Conservation (phyloP, 2,888 invertebrate species). For the Andrena flavipes region DNA sequence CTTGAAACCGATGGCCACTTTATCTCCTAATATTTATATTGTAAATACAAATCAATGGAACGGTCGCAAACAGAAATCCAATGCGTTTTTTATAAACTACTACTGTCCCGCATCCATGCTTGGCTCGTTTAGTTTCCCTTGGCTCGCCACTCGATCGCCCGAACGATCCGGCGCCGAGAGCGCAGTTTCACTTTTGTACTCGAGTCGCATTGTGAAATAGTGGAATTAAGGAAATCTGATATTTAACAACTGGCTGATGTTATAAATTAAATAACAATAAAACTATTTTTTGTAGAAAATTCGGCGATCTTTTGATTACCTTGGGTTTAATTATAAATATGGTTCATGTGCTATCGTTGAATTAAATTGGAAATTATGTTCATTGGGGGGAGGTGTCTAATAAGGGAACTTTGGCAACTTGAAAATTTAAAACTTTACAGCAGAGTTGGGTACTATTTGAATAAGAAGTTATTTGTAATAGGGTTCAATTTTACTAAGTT, state of each 20-base stretch:
- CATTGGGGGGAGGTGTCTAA: too few relatives aligned
- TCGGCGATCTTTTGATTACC: background rate
- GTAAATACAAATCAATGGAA: conserved; percentile 28
- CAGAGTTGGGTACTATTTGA: too few relatives aligned
- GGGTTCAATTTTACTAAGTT: too few relatives aligned
- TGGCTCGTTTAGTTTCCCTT: background rate
- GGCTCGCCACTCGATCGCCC: conserved; percentile 36
- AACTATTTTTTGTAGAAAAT: conserved; percentile 59
- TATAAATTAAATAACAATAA: conserved; percentile 55
- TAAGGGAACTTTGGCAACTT: too few relatives aligned
- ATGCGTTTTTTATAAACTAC: conserved; percentile 22
- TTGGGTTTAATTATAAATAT: background rate
- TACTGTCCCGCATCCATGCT: background rate
- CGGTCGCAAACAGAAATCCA: background rate
- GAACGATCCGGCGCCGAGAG: background rate
- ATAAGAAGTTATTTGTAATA: too few relatives aligned
- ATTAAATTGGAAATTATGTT: too few relatives aligned
- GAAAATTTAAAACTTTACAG: too few relatives aligned
- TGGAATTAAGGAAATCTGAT: conserved; percentile 42
- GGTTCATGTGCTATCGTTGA: too few relatives aligned
- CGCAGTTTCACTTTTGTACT: conserved; percentile 25
- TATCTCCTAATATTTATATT: conserved; percentile 26
- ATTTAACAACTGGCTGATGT: conserved; percentile 55
- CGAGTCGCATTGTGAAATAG: conserved; percentile 49
- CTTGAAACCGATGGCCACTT: conserved; percentile 3